Conservation (phyloP, 1,140 invertebrate genomes). For the Oncopodura yosiiana region DNA sequence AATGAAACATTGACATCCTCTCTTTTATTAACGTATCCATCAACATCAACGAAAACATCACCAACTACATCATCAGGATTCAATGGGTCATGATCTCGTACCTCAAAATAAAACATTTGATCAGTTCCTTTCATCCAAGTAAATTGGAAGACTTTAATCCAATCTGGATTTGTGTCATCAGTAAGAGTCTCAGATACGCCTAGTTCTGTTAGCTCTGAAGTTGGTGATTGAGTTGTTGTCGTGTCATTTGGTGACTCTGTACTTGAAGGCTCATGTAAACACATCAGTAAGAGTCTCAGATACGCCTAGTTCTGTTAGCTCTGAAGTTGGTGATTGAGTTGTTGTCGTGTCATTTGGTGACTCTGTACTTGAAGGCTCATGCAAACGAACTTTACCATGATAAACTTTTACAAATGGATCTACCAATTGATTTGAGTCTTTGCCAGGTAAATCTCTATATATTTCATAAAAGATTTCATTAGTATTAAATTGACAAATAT, state of each 20-base stretch:
- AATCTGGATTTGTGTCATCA: constrained; percentile 19
- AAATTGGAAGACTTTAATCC: constrained; percentile 21
- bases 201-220: not conserved
- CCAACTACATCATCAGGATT: constrained; percentile 18
- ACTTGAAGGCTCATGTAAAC: no score
- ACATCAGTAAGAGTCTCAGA: constrained; percentile 12
- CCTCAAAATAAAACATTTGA: constrained; percentile 21
- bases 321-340: not conserved
- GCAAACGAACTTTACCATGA: constrained; percentile 6
- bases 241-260: not conserved
- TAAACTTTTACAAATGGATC: constrained; percentile 22
- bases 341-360: not conserved
- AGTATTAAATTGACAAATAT: no score
- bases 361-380: no score
- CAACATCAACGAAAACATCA: constrained; percentile 15
- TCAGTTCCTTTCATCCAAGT: constrained; percentile 16
- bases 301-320: not conserved
- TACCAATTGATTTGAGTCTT: constrained; percentile 6
- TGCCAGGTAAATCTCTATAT: constrained; percentile 4
- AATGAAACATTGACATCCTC: constrained; percentile 4
- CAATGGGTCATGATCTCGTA: constrained; percentile 21
- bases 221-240: not conserved
- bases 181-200: constrained; percentile 6
- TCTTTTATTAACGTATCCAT: constrained; percentile 17
- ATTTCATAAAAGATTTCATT: no score